Percentiles rank a stretch among this genome's conserved stretches.
These are phyloP conservation scores for Aplysia californica DNA, from an alignment of 1,140 invertebrate genomes.

Conservation along the genomic window DNA sequence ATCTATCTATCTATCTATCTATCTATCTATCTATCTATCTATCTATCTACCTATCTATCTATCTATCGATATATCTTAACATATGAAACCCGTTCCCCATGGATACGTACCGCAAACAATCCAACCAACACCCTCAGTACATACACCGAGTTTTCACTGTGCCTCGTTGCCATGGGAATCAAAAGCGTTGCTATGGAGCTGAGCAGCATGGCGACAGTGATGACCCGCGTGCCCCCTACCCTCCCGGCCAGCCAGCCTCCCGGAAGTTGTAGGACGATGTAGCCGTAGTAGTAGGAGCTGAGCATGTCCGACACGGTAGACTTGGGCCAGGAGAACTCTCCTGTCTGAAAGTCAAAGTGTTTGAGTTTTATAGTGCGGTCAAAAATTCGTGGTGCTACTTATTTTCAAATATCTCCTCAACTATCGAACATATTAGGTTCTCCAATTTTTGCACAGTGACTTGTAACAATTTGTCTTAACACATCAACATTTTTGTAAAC, in stretches of 20 bases:
- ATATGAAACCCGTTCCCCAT: too few relatives aligned
- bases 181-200: slow-evolving; percentile 41
- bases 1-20: background rate
- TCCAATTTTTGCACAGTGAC: too few relatives aligned
- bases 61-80: background rate
- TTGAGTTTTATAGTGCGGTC: too few relatives aligned
- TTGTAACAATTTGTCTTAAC: too few relatives aligned
- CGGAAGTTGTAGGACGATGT: slow-evolving; percentile 81
- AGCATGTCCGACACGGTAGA: slow-evolving; percentile 1
- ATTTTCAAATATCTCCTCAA: too few relatives aligned
- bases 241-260: slow-evolving; percentile 71
- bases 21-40: background rate
- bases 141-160: slow-evolving; percentile 29
- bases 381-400: too few relatives aligned
- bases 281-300: slow-evolving; percentile 19
- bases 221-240: slow-evolving; percentile 60
- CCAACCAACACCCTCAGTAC: slow-evolving; percentile 40
- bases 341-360: slow-evolving; percentile 34
- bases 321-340: slow-evolving; percentile 23
- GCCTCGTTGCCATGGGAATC: slow-evolving; percentile 39
- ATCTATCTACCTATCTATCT: background rate
- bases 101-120: slow-evolving; percentile 42
- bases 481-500: too few relatives aligned
- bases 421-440: too few relatives aligned
- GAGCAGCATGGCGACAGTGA: slow-evolving; percentile 36